These are phyloP conservation scores for Tetragonula carbonaria DNA, from an alignment of 2,888 invertebrate species.

Conservation along the genomic window DNA sequence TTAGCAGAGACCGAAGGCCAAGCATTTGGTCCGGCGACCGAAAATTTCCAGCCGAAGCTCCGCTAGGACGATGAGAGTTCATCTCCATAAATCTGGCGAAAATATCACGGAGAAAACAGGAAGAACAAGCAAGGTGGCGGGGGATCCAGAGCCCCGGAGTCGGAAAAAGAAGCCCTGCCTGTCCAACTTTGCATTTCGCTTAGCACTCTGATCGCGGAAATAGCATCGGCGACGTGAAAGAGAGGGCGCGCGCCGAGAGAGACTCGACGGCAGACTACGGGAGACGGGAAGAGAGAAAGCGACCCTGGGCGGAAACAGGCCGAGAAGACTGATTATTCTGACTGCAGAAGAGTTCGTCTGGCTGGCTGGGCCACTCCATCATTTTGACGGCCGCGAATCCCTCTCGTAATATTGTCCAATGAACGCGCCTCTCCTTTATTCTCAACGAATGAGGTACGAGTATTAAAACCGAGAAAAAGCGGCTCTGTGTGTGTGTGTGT, in stretches of 20 bases:
- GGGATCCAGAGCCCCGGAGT: too few species aligned
- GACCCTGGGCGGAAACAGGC: conserved; percentile 39
- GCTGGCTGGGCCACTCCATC: conserved; percentile 66
- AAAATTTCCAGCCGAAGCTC: not conserved
- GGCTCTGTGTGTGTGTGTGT: too few species aligned
- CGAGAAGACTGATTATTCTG: conserved; percentile 70
- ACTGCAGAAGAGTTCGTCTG: conserved; percentile 69
- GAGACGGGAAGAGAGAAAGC: conserved; percentile 7
- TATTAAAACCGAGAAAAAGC: conserved; percentile 39
- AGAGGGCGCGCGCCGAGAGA: not conserved
- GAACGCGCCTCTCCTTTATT: conserved; percentile 68
- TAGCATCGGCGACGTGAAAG: conserved; percentile 27
- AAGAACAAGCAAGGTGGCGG: not conserved
- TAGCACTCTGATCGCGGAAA: conserved; percentile 37
- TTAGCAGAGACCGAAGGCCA: too few species aligned
- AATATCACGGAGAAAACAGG: not conserved
- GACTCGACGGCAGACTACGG: not conserved
- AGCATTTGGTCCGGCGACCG: not conserved
- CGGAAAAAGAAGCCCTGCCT: not conserved
- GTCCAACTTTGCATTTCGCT: conserved; percentile 32
- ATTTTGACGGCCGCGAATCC: conserved; percentile 71
- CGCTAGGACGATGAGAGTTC: not conserved
- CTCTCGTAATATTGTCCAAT: conserved; percentile 75
- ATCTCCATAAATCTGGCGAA: not conserved
- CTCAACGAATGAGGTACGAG: conserved; percentile 46